Evolutionary conservation across 1,140 invertebrate genomes (phyloP), one percentile per base, ranked within the genome.

Genomic region (Scaptomyza pallida): DNA sequence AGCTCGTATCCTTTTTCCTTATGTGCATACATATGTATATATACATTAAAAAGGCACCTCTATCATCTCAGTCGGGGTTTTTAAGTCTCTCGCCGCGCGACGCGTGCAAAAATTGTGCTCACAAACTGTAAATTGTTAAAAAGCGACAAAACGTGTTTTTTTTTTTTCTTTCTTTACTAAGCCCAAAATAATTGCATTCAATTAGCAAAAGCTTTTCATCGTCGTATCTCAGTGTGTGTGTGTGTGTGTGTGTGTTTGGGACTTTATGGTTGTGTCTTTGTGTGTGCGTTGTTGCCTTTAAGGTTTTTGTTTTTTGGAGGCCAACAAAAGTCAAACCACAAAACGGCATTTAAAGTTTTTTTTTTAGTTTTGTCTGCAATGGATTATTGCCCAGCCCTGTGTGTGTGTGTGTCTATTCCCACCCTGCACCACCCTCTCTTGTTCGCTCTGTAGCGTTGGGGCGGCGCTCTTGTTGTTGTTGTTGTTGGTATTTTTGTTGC

Each of bases 301-400:
- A 5, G 9, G 19, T 33, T 44, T 16, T 17, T 12, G 13, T 35
- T 3, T 21, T 61, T 55, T 33, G 52, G 45, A 48, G 12, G 73
- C 78, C 54, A 69, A 41, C 56, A 68, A 72, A 86, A 88, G 82
- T 71, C 67, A 78, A 82, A 71, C 78, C 82, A 75, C 65, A 78
- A 75, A 86, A 78, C 40, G 78, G 63, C 80, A 76, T 85, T 85
- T 85, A 82, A 88, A 88, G 71, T 85, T 86, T 8, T 30, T 1
- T 30, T 30, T 30, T 30, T 9, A 9, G 8, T 30, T 77, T 44
- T 85, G 70, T 85, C 81, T 85, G 75, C 81, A 57, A 48, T 60
- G 77, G 74, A 64, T 72, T 78, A 75, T 78, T 65, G 78, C 81
- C 78, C 73, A 72, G 78, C 82, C 78, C 60, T 65, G 48, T 21